These are phyloP conservation scores for Nymphalis polychloros DNA, from an alignment of 2,888 invertebrate genomes.

Conservation along the genomic window DNA sequence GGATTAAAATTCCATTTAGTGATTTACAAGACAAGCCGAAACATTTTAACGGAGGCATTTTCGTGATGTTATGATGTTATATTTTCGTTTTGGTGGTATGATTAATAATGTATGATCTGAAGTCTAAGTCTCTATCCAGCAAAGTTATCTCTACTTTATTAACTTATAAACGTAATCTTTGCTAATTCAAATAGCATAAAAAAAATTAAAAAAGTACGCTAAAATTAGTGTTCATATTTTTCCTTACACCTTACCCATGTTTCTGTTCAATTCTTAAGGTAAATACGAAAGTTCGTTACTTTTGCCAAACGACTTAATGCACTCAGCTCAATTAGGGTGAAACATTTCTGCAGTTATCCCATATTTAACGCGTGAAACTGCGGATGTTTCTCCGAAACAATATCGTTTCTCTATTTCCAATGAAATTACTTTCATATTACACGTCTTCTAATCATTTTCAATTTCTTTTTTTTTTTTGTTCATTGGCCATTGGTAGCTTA, in stretches of 20 bases:
- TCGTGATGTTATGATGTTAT: too few relatives aligned
- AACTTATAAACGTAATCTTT: too few relatives aligned
- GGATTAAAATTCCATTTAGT: conserved; percentile 1
- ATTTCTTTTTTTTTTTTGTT: background rate
- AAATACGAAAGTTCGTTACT: background rate
- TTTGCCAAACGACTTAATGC: conserved; percentile 17
- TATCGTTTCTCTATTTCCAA: background rate
- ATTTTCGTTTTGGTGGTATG: too few relatives aligned
- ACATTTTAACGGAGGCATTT: background rate
- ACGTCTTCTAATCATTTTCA: background rate
- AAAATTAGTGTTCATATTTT: background rate
- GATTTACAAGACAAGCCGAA: background rate
- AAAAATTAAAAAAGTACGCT: background rate
- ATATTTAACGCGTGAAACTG: background rate
- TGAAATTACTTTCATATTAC: background rate
- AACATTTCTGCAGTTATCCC: background rate
- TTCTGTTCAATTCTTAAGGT: background rate
- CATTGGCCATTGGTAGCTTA: too few relatives aligned
- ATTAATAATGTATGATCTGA: too few relatives aligned
- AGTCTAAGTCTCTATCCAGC: too few relatives aligned
- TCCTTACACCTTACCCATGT: background rate
- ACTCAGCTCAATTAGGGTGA: conserved; percentile 21
- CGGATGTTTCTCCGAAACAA: background rate
- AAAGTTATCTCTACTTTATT: too few relatives aligned
- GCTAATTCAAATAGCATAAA: background rate